These are phyloP conservation scores for Himalopsyche japonica DNA, from an alignment of 2,888 invertebrate species.

Conservation along the genomic window DNA sequence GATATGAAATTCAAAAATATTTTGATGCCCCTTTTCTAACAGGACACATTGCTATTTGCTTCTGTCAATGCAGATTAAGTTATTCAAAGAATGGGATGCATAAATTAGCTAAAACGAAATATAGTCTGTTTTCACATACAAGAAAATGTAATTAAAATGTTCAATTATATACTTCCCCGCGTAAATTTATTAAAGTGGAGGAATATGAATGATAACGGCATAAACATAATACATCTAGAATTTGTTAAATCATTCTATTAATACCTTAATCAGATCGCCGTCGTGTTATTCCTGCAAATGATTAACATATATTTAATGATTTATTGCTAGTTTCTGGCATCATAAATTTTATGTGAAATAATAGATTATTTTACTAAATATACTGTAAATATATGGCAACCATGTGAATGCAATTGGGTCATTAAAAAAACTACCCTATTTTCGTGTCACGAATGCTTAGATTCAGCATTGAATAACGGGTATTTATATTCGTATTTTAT, in stretches of 20 bases:
- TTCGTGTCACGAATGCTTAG: background rate
- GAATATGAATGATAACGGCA: too few species aligned
- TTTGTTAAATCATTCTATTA: background rate
- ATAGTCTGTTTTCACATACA: too few species aligned
- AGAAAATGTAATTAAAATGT: too few species aligned
- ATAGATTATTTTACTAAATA: background rate
- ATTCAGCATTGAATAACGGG: background rate
- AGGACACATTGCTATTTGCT: too few species aligned
- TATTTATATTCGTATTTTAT: background rate
- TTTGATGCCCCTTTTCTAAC: too few species aligned
- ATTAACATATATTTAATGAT: background rate
- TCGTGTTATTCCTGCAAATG: background rate
- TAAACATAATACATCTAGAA: too few species aligned
- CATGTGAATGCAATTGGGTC: slow-evolving; percentile 2
- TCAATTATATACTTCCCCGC: too few species aligned
- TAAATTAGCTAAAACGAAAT: too few species aligned
- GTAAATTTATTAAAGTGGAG: too few species aligned
- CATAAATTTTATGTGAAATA: background rate
- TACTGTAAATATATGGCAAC: background rate
- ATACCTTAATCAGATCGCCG: background rate
- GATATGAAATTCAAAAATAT: too few species aligned
- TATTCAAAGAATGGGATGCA: too few species aligned
- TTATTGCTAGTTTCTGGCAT: background rate
- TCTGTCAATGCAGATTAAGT: too few species aligned
- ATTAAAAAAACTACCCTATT: background rate